Base-by-base conservation (phyloP, 2,113 vertebrate species). In the Rhea pennata region DNA sequence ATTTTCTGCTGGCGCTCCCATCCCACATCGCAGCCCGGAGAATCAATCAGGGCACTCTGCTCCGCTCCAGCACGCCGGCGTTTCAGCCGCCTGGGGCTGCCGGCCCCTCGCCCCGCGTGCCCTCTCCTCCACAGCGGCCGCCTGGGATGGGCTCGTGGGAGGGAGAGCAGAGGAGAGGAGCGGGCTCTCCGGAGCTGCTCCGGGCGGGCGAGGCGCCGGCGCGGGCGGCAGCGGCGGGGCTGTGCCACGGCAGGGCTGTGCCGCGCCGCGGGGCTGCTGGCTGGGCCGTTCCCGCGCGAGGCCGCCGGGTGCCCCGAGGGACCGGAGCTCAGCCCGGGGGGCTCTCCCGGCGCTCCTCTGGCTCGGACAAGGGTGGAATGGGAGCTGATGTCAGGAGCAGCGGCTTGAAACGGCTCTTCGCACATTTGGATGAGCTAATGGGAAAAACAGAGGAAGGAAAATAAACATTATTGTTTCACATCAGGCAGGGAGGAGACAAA, bases 1-100 rank as follows among this genome's bases (percentile, higher is more conserved):
- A 97, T 97, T 97, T 97, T 97, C 96, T 97, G 95, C 93, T 92
- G 93, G 95, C 96, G 94, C 90, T 96, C 93, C 96, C 95, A 94
- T 58, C 96, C 96, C 93, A 96, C 92, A 62, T 95, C 93, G 92
- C 95, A 97, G 96, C 96, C 95, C 36, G 21, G 15, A 81, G 95
- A 96, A 97, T 96, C 96, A 95, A 96, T 97, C 96, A 95, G 96
- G 85, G 95, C 93, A 82, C 90, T 94, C 93, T 2, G 48, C 79
- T 93, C 29, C 92, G 92, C 92, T 96, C 85, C 95, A 88, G 94
- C 96, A 95, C 92, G 80, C 90, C 80, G 90, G 95, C 73, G 13
- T 84, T 96, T 92, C n/a, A 5, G 95, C 83, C 92, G 83, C 95
- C 94, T 66, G 92, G 87, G 92, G 92, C 94, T 92, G 92, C 79